A percentile compares a stretch with the other conserved stretches of the same genome.
phyloP scores from a whole-genome alignment of 1,140 invertebrate genomes.

The Zaprionus gabonicus region DNA sequence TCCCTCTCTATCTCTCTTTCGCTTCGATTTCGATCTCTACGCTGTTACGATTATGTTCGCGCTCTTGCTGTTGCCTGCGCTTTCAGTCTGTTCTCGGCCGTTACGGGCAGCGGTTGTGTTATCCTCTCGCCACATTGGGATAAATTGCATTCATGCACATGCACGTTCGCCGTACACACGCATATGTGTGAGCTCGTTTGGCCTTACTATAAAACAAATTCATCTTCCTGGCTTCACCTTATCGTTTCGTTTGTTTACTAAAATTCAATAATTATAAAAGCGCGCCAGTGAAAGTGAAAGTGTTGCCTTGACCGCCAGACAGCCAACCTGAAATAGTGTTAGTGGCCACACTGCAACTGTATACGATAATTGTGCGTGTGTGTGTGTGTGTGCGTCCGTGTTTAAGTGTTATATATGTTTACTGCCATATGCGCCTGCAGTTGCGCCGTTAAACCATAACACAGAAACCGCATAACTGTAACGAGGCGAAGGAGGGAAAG shows the following conservation, averaged over 20 bases:
- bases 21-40: conserved; percentile 37
- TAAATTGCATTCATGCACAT: conserved; percentile 50
- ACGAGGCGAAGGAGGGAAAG: conserved; percentile 30
- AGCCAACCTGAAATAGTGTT: conserved; percentile 26
- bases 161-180: neutral
- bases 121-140: conserved; percentile 23
- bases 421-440: conserved; percentile 32
- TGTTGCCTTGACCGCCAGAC: conserved; percentile 43
- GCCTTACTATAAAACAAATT: conserved; percentile 27
- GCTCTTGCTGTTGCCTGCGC: conserved; percentile 27
- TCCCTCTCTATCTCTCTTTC: conserved; percentile 42
- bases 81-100: conserved; percentile 60
- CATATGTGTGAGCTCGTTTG: conserved; percentile 30
- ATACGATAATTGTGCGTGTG: neutral
- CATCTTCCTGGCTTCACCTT: conserved; percentile 11
- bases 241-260: conserved; percentile 33
- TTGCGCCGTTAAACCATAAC: conserved; percentile 28
- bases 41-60: conserved; percentile 44
- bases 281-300: conserved; percentile 38
- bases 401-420: conserved; percentile 16
- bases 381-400: conserved; percentile 20
- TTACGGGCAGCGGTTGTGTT: conserved; percentile 60
- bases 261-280: conserved; percentile 42
- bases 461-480: conserved; percentile 51
- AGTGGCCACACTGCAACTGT: conserved; percentile 17